phyloP scores from a whole-genome alignment of 2,113 vertebrate species.

The Damaliscus lunatus region DNA sequence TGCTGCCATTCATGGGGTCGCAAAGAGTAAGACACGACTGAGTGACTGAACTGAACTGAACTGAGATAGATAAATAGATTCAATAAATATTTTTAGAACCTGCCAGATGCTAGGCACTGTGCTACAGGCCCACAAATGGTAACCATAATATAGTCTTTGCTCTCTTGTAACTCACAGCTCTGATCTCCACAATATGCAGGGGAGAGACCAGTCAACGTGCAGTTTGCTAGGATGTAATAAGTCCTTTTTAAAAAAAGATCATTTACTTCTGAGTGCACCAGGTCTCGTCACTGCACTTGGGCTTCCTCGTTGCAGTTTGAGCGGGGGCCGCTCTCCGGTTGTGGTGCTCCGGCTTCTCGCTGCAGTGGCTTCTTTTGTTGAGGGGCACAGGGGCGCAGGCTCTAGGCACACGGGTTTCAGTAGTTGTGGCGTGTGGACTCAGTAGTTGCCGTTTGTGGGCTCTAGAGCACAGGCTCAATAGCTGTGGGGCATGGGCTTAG shows the following conservation, averaged over 20 bases:
- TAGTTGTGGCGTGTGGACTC: not conserved
- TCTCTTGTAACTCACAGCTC: not conserved
- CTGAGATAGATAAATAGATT: not conserved
- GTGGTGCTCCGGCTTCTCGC: not conserved
- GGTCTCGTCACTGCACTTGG: not conserved
- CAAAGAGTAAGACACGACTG: not conserved
- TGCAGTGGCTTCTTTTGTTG: not conserved
- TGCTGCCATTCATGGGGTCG: too few species aligned
- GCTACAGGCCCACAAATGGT: not conserved
- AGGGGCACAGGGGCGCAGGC: not conserved
- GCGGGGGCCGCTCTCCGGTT: rapidly evolving
- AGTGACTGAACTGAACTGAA: not conserved
- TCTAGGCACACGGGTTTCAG: not conserved
- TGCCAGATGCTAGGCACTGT: not conserved
- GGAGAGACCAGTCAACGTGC: not conserved
- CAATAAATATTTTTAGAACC: not conserved
- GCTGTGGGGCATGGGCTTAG: not conserved
- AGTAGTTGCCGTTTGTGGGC: not conserved
- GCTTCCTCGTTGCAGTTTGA: not conserved
- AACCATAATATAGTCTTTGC: not conserved
- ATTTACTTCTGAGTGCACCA: not conserved
- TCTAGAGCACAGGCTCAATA: not conserved
- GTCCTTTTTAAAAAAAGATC: not conserved
- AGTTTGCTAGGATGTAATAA: not conserved
- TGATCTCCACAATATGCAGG: not conserved